Percentiles rank a stretch among this genome's conserved stretches.
Conservation (phyloP, 1,140 invertebrate species). For the Trichoplusia ni region DNA sequence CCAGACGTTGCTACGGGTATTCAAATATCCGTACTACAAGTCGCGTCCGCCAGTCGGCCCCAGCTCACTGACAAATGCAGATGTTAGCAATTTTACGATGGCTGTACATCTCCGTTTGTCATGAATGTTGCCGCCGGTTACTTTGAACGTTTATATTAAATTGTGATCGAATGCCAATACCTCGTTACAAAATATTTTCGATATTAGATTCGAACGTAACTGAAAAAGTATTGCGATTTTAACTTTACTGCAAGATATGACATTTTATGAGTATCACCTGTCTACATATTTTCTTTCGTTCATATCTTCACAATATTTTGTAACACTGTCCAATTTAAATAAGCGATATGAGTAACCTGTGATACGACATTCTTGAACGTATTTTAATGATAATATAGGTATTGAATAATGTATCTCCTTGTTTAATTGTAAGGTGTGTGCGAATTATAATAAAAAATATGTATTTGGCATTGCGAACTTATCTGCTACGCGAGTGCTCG, state of each 20-base stretch:
- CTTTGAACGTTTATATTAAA: not conserved
- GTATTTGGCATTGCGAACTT: slow-evolving; percentile 31
- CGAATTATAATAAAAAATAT: slow-evolving; percentile 21
- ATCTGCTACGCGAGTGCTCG: slow-evolving; percentile 28
- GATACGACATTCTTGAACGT: slow-evolving; percentile 1
- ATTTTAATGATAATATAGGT: slow-evolving; percentile 5
- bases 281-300: too few species aligned
- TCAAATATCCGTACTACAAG: slow-evolving; percentile 9
- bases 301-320: too few species aligned
- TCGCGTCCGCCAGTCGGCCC: slow-evolving; percentile 18
- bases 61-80: slow-evolving; percentile 10
- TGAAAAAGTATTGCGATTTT: too few species aligned
- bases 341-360: slow-evolving; percentile 7
- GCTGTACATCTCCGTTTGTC: not conserved
- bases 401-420: slow-evolving; percentile 13
- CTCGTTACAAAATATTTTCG: too few species aligned
- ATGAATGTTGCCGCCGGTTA: slow-evolving; percentile 13
- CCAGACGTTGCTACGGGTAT: too few species aligned
- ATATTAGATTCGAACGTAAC: too few species aligned
- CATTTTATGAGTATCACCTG: too few species aligned
- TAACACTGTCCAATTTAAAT: not conserved
- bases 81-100: not conserved
- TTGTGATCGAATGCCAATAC: too few species aligned
- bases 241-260: too few species aligned
- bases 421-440: slow-evolving; percentile 28